Conservation (phyloP, 1,140 invertebrate species). For the Chelonus insularis region DNA sequence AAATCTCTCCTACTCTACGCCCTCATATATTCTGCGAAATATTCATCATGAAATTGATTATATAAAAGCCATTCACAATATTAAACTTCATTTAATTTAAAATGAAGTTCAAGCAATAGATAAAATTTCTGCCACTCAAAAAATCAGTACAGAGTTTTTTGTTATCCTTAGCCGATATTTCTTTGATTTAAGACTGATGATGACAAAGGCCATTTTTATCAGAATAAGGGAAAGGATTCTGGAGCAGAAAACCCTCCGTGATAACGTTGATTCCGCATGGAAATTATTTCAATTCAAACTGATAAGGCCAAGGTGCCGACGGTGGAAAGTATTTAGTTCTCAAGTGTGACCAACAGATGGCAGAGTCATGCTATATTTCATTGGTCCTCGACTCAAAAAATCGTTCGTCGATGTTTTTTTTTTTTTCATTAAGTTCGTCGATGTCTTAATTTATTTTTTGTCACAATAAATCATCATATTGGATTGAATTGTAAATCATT, state of each 20-base stretch:
- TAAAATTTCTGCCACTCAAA: too few relatives aligned
- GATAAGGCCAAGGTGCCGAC: conserved; percentile 19
- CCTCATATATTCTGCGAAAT: too few relatives aligned
- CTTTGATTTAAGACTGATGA: background rate
- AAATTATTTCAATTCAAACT: background rate
- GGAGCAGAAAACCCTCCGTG: conserved; percentile 4
- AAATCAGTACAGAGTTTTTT: conserved; percentile 19
- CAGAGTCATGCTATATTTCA: background rate
- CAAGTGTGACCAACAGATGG: conserved; percentile 12
- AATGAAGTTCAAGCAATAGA: too few relatives aligned
- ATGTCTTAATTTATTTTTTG: too few relatives aligned
- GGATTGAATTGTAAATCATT: too few relatives aligned
- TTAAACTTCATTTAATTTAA: too few relatives aligned
- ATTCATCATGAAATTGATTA: too few relatives aligned
- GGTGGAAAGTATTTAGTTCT: background rate
- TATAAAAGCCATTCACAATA: too few relatives aligned
- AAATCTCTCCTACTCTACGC: too few relatives aligned
- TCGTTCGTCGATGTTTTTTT: background rate
- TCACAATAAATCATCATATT: too few relatives aligned
- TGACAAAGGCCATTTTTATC: conserved; percentile 7
- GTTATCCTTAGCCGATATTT: conserved; percentile 26
- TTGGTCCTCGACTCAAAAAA: too few relatives aligned
- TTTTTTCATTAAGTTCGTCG: too few relatives aligned
- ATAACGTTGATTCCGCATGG: conserved; percentile 18
- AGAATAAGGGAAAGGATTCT: background rate